Base-by-base conservation (phyloP, 2,113 vertebrate genomes). In the Ictalurus punctatus region DNA sequence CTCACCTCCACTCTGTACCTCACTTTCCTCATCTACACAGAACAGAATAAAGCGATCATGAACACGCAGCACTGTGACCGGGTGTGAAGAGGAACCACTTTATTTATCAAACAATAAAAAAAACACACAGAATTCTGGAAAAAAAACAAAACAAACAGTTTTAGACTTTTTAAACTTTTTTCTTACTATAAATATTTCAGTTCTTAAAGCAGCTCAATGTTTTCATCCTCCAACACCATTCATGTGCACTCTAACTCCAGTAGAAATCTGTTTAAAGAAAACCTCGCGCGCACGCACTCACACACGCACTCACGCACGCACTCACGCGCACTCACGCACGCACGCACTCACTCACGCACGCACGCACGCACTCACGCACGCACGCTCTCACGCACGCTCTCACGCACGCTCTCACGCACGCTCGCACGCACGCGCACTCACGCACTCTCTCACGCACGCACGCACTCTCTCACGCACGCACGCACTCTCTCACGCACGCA, bases 291-390 rank as follows among this genome's bases (percentile, higher is more conserved):
- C 69, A 71, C 5, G 16, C 30, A 12, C 69, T 17, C 30, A 3
- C n/a, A 17, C 13, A 6, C 69, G 17, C n/a, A 1, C 30, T 1
- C 69, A 6, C 65, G 0, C 65, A 4, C 63, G 17, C 23, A 25
- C 40, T 13, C 48, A 7, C 17, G 34, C 30, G 5, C 6, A 23
- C 40, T 27, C 27, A 30, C 40, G 21, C 71, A 40, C 40, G 1
- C 21, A 16, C 37, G 7, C 67, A 10, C 84, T 8, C 25, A 44
- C 40, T 10, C 27, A 0, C 65, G 6, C 69, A 71, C 1, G 6
- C 14, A 1, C 69, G 17, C 16, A 0, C n/a, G 7, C 4, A 6
- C 69, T 17, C n/a, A 1, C 69, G 0, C 69, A 0, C n/a, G 0
- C 65, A 14, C 63, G 17, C 23, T 34, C 40, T 19, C 48, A 7